Evolutionary conservation across 2,113 vertebrate species (phyloP).

Genomic region (Excalfactoria chinensis): DNA sequence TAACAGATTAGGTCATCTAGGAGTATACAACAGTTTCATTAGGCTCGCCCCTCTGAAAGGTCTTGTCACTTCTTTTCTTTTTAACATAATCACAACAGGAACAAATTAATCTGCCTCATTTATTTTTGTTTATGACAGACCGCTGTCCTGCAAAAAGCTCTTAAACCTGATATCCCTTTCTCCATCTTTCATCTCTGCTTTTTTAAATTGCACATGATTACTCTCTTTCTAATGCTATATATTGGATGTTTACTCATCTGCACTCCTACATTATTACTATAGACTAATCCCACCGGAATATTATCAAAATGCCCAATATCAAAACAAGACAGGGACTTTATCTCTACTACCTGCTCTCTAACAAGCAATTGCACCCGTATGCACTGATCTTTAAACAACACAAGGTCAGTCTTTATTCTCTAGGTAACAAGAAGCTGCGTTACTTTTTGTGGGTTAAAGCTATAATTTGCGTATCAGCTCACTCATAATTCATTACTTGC

Average conservation of each 20-base stretch:
- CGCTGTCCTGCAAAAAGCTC: neutral
- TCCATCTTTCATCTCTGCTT: neutral
- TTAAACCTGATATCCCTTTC: neutral
- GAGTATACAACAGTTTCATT: neutral
- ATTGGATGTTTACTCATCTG: neutral
- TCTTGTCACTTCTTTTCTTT: neutral
- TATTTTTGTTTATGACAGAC: neutral
- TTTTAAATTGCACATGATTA: neutral
- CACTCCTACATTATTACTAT: conserved; percentile 3
- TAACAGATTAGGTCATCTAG: neutral
- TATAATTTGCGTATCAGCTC: neutral
- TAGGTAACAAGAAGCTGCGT: neutral
- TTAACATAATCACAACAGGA: neutral
- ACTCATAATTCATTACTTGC: conserved; percentile 22
- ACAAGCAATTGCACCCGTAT: accelerated
- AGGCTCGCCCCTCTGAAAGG: neutral
- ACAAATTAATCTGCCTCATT: conserved; percentile 29
- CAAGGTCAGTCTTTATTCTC: neutral
- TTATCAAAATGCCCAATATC: conserved; percentile 8
- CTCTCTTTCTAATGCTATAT: neutral
- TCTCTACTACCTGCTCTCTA: neutral
- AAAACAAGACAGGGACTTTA: neutral
- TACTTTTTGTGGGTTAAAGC: neutral
- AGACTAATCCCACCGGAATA: neutral
- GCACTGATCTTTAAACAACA: neutral